Percentiles rank a stretch among this genome's conserved stretches.
phyloP scores from a whole-genome alignment of 2,888 invertebrate species.

The Adelognathus sp. region DNA sequence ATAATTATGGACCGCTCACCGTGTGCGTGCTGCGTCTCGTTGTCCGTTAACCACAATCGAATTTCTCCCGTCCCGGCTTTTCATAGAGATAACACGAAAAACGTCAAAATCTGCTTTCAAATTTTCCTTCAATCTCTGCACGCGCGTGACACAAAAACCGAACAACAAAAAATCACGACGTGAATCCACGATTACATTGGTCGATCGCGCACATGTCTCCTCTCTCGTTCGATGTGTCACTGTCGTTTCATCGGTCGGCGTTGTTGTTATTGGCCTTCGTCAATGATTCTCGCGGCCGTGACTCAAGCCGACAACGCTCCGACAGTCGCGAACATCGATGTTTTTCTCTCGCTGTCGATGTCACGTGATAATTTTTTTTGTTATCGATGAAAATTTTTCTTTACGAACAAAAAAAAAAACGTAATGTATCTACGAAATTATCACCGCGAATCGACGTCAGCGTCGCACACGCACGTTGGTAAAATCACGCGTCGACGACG shows the following conservation, averaged over 20 bases:
- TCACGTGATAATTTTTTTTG: not conserved
- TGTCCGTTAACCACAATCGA: slow-evolving; percentile 9
- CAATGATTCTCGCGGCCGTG: not conserved
- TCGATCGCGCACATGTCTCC: not conserved
- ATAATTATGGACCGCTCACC: slow-evolving; percentile 33
- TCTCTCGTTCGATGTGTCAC: not conserved
- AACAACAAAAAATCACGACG: not conserved
- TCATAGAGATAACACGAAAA: not conserved
- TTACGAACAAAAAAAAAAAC: not conserved
- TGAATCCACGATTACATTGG: not conserved
- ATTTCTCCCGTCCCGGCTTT: slow-evolving; percentile 17
- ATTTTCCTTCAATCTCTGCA: not conserved
- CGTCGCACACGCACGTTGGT: not conserved
- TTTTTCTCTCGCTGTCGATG: slow-evolving; percentile 10
- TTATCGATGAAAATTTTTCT: not conserved
- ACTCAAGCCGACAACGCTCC: slow-evolving; percentile 30
- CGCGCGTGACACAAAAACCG: not conserved
- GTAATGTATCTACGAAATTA: too few species aligned
- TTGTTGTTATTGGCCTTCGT: not conserved
- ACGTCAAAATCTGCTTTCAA: not conserved
- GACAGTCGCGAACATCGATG: not conserved
- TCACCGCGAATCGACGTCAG: not conserved
- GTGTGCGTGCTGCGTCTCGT: slow-evolving; percentile 39
- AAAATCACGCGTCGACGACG: not conserved
- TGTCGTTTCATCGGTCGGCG: too few species aligned